Base-by-base conservation (phyloP, 1,140 invertebrate genomes). In the Drosophila insularis region DNA sequence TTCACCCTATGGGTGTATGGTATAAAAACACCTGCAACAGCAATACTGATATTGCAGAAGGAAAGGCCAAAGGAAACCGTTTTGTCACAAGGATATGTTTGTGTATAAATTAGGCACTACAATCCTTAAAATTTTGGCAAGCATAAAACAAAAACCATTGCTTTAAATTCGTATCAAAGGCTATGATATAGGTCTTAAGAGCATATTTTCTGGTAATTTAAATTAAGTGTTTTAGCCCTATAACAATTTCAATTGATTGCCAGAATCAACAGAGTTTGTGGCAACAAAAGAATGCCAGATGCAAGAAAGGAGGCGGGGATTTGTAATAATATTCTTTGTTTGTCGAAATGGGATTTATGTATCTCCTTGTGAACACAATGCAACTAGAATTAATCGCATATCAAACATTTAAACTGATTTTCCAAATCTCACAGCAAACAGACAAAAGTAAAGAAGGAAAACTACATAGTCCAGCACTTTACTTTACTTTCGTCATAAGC, bases 321-420 rank as follows among this genome's bases (percentile, higher is more conserved):
- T 31, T 55, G 21, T 27, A 55, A 55, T 23, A 58, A 58, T 32
- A 35, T 35, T 19, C 4, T 58, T 32, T 61, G 32, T 54, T 50
- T 68, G 39, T 46, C 35, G 11, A 70, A 71, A 72, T 63, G 59
- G 61, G 54, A 43, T 40, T 50, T 32, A 39, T 27, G 7, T 59
- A 35, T 31, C 37, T 37, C 7, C 35, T 56, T 68, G n/a, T n/a
- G n/a, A n/a, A n/a, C 21, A 58, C 23, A 69, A 39, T 32, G 23
- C 35, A 62, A 62, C 31, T n/a, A 43, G 62, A 43, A 39, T 71
- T 78, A 77, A 77, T 77, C 74, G 67, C 74, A 77, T 70, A 69
- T 58, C 74, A 77, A 78, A 77, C 74, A 78, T 66, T 71, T 77
- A 71, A 77, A 78, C 74, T 78, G 67, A 77, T 78, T 78, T 78